Conservation (phyloP, 2,113 vertebrate species). For the Aphyosemion australe region DNA sequence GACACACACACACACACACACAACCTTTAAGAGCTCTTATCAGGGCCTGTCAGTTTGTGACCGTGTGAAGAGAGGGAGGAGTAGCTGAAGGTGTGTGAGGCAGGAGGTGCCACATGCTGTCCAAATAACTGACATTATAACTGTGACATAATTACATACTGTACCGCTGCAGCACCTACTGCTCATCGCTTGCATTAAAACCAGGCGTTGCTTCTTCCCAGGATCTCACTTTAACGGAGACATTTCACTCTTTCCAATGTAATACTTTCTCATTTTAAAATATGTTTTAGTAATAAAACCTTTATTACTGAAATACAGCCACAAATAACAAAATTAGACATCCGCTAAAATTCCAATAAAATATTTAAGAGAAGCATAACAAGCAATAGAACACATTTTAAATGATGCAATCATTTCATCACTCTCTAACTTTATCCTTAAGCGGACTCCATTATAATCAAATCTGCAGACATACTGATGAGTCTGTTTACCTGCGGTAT, state of each 20-base stretch:
- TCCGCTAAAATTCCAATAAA: background rate
- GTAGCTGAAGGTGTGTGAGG: background rate
- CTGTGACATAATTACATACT: background rate
- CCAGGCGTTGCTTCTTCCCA: background rate
- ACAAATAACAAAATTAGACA: background rate
- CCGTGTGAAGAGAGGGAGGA: constrained; percentile 35
- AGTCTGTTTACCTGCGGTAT: constrained; percentile 13
- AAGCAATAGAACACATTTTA: too few species aligned
- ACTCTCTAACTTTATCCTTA: background rate
- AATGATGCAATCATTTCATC: too few species aligned
- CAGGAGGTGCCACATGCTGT: constrained; percentile 1
- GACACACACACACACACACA: constrained; percentile 15
- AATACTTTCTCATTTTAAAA: background rate
- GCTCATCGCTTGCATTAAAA: background rate
- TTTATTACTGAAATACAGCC: background rate
- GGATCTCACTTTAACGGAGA: background rate
- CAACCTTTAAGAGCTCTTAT: constrained; percentile 49
- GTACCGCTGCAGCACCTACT: background rate
- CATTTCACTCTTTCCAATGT: background rate
- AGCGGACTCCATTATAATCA: background rate
- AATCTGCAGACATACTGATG: accelerated
- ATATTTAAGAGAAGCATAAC: too few species aligned
- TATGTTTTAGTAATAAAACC: background rate
- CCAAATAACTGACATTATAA: background rate
- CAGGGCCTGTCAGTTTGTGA: constrained; percentile 37